These are phyloP conservation scores for Labroides dimidiatus DNA, from an alignment of 2,797 vertebrate genomes.

Conservation along the genomic window DNA sequence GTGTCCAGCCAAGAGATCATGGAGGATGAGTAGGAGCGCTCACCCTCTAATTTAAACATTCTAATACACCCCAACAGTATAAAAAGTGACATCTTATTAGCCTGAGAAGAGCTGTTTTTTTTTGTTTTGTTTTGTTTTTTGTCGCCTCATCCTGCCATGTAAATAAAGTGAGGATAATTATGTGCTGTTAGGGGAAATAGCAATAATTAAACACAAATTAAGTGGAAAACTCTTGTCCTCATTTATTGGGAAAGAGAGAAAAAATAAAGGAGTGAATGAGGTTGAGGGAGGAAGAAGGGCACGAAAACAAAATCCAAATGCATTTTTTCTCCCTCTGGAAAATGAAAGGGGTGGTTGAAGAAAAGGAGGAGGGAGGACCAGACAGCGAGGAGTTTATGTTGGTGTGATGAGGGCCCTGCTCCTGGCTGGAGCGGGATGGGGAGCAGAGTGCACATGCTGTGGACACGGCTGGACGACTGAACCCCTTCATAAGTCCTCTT, in stretches of 20 bases:
- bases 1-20: constrained; percentile 67
- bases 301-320: constrained; percentile 80
- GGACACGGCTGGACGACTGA: constrained; percentile 72
- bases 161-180: constrained; percentile 73
- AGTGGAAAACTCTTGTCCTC: constrained; percentile 66
- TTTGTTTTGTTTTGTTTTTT: no score
- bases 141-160: constrained; percentile 69
- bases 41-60: constrained; percentile 77
- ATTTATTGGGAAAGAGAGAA: constrained; percentile 64
- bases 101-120: constrained; percentile 70
- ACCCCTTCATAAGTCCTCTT: constrained; percentile 66
- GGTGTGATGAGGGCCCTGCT: constrained; percentile 80
- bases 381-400: constrained; percentile 76
- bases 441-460: constrained; percentile 57
- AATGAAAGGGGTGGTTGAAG: constrained; percentile 71
- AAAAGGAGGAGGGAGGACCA: constrained; percentile 61
- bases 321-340: constrained; percentile 82
- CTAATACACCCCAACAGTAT: constrained; percentile 53
- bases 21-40: constrained; percentile 66
- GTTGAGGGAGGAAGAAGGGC: constrained; percentile 57
- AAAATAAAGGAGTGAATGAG: constrained; percentile 9
- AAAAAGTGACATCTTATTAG: constrained; percentile 67
- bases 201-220: constrained; percentile 79
- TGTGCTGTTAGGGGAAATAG: constrained; percentile 79
- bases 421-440: constrained; percentile 73